Evolutionary conservation across 2,113 vertebrate genomes (phyloP).

Genomic region (Cyanoliseus patagonus): DNA sequence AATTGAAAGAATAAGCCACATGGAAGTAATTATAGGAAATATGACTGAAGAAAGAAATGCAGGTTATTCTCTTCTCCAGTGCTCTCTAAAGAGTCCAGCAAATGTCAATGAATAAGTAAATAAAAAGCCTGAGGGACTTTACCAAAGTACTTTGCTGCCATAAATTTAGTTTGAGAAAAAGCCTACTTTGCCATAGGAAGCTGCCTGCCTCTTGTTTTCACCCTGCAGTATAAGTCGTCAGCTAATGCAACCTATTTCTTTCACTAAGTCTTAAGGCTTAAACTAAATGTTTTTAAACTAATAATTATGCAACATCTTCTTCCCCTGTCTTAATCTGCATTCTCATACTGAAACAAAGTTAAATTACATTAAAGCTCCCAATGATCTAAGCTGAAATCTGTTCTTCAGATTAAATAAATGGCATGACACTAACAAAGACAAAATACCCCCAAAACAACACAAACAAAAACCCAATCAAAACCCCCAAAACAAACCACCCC

Average conservation of each 20-base stretch:
- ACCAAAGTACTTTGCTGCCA: not conserved
- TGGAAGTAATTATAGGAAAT: not conserved
- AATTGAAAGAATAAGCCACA: not conserved
- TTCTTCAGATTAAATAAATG: not conserved
- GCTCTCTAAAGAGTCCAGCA: not conserved
- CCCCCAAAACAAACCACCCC: not conserved
- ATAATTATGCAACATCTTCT: not conserved
- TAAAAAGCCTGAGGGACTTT: not conserved
- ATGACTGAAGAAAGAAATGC: not conserved
- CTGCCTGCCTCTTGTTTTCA: not conserved
- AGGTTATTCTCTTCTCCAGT: not conserved
- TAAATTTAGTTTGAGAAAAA: not conserved
- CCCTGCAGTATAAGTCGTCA: not conserved
- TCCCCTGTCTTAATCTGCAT: not conserved
- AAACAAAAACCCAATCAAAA: not conserved
- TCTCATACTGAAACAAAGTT: not conserved
- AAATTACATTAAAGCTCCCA: not conserved
- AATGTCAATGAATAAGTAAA: not conserved
- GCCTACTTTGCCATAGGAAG: not conserved
- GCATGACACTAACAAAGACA: not conserved
- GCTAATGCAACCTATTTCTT: not conserved
- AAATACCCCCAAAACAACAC: accelerated
- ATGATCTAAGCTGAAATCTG: not conserved
- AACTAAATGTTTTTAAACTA: not conserved
- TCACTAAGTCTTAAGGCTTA: not conserved